These are phyloP conservation scores for Eutolmus rufibarbis DNA, from an alignment of 2,888 invertebrate genomes.

Conservation along the genomic window DNA sequence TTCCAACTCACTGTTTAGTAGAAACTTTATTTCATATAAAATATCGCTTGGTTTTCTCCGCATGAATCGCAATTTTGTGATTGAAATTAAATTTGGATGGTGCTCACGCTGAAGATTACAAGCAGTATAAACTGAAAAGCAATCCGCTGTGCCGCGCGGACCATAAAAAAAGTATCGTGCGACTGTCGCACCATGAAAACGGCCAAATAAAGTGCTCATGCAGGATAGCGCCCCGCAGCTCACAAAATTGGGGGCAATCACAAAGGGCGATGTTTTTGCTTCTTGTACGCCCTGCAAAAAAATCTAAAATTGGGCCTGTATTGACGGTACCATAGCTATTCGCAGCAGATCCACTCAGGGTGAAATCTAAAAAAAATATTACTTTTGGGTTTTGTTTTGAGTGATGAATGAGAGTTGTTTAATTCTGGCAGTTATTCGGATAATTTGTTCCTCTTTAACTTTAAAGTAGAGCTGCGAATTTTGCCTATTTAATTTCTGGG, in stretches of 20 bases:
- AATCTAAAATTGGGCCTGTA: background rate
- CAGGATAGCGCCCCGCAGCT: background rate
- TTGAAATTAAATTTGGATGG: slow-evolving; percentile 2
- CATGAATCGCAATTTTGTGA: background rate
- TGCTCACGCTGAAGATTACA: background rate
- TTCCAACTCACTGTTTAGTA: background rate
- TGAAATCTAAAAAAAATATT: background rate
- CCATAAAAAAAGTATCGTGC: background rate
- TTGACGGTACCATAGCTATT: background rate
- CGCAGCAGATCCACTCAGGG: background rate
- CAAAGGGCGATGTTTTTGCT: background rate
- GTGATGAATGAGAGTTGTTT: background rate
- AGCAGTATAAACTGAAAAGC: background rate
- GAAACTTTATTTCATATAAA: background rate
- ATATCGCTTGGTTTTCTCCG: background rate
- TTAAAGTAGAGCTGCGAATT: background rate
- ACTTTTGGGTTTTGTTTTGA: background rate
- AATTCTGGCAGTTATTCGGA: background rate
- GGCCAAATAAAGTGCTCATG: background rate
- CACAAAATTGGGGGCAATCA: background rate
- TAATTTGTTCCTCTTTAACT: background rate
- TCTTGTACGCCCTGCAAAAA: background rate
- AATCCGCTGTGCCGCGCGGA: background rate
- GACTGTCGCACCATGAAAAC: background rate
- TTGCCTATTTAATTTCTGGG: background rate